Evolutionary conservation across 2,113 vertebrate genomes (phyloP).

Genomic region (Mustelus asterias): DNA sequence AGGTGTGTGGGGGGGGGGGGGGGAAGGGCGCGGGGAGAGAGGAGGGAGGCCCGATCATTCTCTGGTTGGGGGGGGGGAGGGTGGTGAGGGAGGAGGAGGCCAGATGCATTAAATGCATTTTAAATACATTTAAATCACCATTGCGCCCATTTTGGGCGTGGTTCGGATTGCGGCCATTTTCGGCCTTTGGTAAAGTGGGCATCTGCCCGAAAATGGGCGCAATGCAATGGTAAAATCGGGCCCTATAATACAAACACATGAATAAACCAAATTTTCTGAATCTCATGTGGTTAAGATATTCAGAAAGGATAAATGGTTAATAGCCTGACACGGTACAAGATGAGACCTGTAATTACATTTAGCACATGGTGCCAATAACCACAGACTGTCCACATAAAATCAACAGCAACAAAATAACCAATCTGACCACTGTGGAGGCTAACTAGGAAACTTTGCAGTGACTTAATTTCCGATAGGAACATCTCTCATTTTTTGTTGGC

Average conservation of each 20-base stretch:
- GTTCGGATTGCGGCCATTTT: no score
- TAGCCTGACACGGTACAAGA: not conserved
- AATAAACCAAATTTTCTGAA: not conserved
- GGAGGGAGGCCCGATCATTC: no score
- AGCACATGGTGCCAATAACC: not conserved
- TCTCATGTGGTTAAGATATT: not conserved
- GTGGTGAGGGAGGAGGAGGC: no score
- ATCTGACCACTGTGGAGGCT: not conserved
- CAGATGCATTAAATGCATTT: no score
- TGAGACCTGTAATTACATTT: not conserved
- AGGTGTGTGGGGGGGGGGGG: no score
- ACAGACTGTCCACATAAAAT: not conserved
- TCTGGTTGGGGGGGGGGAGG: no score
- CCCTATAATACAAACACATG: not conserved
- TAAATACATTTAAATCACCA: no score
- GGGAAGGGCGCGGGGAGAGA: no score
- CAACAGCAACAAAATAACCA: not conserved
- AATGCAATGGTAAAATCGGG: no score
- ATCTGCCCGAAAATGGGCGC: no score
- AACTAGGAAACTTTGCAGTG: not conserved
- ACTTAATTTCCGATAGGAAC: not conserved
- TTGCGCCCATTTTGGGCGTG: no score
- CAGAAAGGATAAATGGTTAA: not conserved
- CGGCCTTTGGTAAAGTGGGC: no score
- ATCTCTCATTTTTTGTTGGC: not conserved